Base-by-base conservation (phyloP, 2,888 invertebrate genomes). In the Euproctis similis region DNA sequence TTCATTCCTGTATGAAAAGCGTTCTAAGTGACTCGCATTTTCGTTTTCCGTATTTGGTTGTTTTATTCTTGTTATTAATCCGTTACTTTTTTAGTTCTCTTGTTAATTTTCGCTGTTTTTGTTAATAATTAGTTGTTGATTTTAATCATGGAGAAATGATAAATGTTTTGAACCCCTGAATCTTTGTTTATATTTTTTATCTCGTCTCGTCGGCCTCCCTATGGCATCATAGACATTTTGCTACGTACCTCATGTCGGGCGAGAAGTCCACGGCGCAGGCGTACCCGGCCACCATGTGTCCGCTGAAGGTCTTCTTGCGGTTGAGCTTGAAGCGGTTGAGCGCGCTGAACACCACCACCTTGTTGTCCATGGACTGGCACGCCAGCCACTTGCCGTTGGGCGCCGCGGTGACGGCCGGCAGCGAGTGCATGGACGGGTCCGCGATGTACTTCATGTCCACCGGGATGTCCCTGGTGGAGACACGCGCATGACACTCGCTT, bases 361-460 rank as follows among this genome's bases (percentile, higher is more conserved):
- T 97, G 82, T 99, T 99, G 86, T 99, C 98, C 94, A 99, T 95
- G 40, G 96, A 96, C 78, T 99, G 99, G 64, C 98, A 99, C 0
- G 98, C 98, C 38, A 99, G 86, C 98, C 99, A 99, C 78, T 98
- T 98, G 63, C 95, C 95, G 85, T 98, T 98, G 1, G 98, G 98
- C 0, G 98, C 93, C 4, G 92, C 88, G 0, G 96, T 95, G 0
- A 98, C 98, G 0, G 97, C 93, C 0, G 99, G 99, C 91, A 99
- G 95, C 3, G 98, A 98, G 77, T 99, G 99, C 96, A 99, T 97
- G 0, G 96, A 92, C 0, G 99, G 98, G 77, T 99, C 99, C 1
- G 99, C 99, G 44, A 99, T 98, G 74, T 99, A 97, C 71, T 99
- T 99, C 93, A 99, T 99, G 74, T 99, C 99, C 1, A 99, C 99